Evolutionary conservation across 2,797 vertebrate species (phyloP), one percentile per base, ranked within the genome.

Genomic region (Muscicapa striata): DNA sequence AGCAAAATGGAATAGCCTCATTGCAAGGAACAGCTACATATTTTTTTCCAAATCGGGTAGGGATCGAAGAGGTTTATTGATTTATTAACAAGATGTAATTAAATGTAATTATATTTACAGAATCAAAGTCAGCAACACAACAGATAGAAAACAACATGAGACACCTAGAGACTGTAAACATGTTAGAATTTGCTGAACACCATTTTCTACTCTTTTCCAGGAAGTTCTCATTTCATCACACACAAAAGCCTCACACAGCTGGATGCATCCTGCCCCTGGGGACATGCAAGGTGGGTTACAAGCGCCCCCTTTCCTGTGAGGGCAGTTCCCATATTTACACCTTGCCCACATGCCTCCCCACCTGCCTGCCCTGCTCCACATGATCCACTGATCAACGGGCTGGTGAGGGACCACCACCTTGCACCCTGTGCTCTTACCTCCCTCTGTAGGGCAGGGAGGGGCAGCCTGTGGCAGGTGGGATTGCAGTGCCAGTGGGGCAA

Each of bases 31-130:
- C 36, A 63, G 57, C 63, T 67, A 59, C 10, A 3, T 49, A 2
- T 38, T 76, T 89, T 74, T 74, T 59, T 36, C 34, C 22, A 85
- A 64, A 79, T 59, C 0, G 0, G 40, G 38, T 55, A 24, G 20
- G 23, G 38, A 77, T 43, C 9, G 4, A 84, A 84, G 52, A 79
- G 26, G 4, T 85, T 80, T 70, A 84, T 67, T 88, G 79, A 89
- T 94, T 90, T 93, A 95, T 96, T 95, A 94, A 93, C 69, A 78
- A 81, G 27, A 19, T 29, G n/a, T 84, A 93, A 94, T 95, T 94
- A 92, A 63, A 85, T 78, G 48, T 32, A 92, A 55, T 73, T 76
- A 30, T 30, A 30, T 51, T 68, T 62, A 41, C 15, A 40, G 46
- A 70, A 86, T 89, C 68, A 36, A 34, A 90, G 58, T 66, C 84